Percentiles rank a stretch among this genome's conserved stretches.
These are phyloP conservation scores for Lonchura striata DNA, from an alignment of 2,113 vertebrate genomes.

Conservation along the genomic window DNA sequence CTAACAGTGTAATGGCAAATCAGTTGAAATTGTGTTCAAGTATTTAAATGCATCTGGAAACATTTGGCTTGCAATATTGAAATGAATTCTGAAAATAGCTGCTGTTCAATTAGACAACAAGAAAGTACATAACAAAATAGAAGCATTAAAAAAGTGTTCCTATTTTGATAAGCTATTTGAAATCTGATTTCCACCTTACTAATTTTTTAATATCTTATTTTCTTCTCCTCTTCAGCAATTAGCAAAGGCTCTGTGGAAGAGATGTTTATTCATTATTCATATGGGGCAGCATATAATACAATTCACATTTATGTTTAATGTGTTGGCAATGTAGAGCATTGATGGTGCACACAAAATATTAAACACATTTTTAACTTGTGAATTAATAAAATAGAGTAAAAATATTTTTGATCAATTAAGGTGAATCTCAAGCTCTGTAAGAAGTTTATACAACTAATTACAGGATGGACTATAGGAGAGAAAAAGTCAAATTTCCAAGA, in stretches of 20 bases:
- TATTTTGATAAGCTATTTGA: not conserved
- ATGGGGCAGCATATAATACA: not conserved
- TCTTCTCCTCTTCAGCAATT: not conserved
- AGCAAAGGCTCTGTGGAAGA: not conserved
- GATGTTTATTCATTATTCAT: not conserved
- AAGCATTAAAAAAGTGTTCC: not conserved
- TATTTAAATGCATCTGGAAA: not conserved
- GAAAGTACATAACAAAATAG: not conserved
- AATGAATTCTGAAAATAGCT: not conserved
- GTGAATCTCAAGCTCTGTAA: not conserved
- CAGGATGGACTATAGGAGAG: not conserved
- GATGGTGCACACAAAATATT: fast-evolving
- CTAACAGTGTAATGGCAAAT: not conserved
- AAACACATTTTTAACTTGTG: not conserved
- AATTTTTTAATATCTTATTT: not conserved
- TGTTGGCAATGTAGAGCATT: not conserved
- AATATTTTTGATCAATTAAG: not conserved
- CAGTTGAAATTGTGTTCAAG: not conserved
- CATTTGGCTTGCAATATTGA: not conserved
- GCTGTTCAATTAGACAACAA: not conserved
- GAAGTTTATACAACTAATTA: not conserved
- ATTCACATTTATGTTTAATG: not conserved
- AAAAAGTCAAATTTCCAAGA: not conserved
- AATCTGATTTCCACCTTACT: not conserved
- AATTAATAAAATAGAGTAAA: not conserved